A percentile compares a stretch with the other conserved stretches of the same genome.
Evolutionary conservation across 2,113 vertebrate species (phyloP).

Genomic region (Dipodomys ordii): DNA sequence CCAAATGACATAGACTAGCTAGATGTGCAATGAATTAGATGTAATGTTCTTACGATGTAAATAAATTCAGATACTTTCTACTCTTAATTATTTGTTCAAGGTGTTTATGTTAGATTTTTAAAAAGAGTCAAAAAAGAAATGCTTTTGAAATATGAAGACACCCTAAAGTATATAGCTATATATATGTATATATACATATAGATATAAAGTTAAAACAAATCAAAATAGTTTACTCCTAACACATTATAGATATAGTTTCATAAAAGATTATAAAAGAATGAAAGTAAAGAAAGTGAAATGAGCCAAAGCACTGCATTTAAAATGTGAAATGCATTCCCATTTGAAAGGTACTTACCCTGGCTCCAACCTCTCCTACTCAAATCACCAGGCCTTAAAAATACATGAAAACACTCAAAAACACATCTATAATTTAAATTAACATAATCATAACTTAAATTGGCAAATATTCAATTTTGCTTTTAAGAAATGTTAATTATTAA

Average conservation of each 20-base stretch:
- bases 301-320: slow-evolving; percentile 66
- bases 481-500: slow-evolving; percentile 85
- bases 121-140: slow-evolving; percentile 51
- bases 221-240: slow-evolving; percentile 73
- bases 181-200: no score
- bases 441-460: slow-evolving; percentile 84
- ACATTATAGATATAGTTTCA: slow-evolving; percentile 48
- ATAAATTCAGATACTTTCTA: slow-evolving; percentile 35
- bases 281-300: slow-evolving; percentile 70
- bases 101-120: neutral
- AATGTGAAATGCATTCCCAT: slow-evolving; percentile 73
- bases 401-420: slow-evolving; percentile 75
- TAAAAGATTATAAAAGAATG: slow-evolving; percentile 81
- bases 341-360: slow-evolving; percentile 74
- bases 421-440: slow-evolving; percentile 87
- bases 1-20: slow-evolving; percentile 13
- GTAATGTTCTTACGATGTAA: slow-evolving; percentile 43
- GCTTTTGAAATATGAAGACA: slow-evolving; percentile 47
- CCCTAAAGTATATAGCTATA: neutral
- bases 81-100: slow-evolving; percentile 63
- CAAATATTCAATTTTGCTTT: slow-evolving; percentile 85
- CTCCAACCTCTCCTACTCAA: slow-evolving; percentile 73
- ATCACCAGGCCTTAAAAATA: slow-evolving; percentile 84
- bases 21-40: slow-evolving; percentile 48
- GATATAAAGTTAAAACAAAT: slow-evolving; percentile 53